Percentiles rank a stretch among this genome's conserved stretches.
phyloP scores from a whole-genome alignment of 2,888 invertebrate species.

The Idaea aversata region DNA sequence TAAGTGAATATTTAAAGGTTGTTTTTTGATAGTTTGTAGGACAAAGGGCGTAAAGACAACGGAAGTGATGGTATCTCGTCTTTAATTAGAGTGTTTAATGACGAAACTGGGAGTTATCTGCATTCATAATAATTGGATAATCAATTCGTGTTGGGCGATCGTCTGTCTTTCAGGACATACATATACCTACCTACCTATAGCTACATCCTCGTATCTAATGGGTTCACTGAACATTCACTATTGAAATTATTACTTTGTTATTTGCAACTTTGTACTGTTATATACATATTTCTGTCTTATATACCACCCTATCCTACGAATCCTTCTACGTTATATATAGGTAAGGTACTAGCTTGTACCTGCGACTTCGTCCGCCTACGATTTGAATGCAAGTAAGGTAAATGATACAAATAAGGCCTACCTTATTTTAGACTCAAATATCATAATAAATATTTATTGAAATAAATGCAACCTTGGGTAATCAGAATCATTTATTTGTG shows the following conservation, averaged over 20 bases:
- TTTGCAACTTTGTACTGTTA: not conserved
- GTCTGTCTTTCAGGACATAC: slow-evolving; percentile 29
- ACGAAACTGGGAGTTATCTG: slow-evolving; percentile 57
- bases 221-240: not conserved
- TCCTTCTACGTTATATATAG: too few relatives aligned
- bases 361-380: too few relatives aligned
- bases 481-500: too few relatives aligned
- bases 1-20: slow-evolving; percentile 17
- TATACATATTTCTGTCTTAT: too few relatives aligned
- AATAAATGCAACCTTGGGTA: too few relatives aligned
- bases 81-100: slow-evolving; percentile 74
- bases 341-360: too few relatives aligned
- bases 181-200: too few relatives aligned
- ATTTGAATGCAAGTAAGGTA: too few relatives aligned
- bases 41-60: slow-evolving; percentile 58
- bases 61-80: slow-evolving; percentile 60
- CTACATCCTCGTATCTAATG: slow-evolving; percentile 1
- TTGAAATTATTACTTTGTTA: not conserved
- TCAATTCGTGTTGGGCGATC: slow-evolving; percentile 48
- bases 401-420: too few relatives aligned
- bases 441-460: too few relatives aligned
- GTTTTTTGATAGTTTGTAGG: slow-evolving; percentile 13
- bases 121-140: slow-evolving; percentile 73
- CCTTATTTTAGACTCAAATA: too few relatives aligned
- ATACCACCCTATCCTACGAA: too few relatives aligned